Base-by-base conservation (phyloP, 2,888 invertebrate species). In the Ectemnius continuus region DNA sequence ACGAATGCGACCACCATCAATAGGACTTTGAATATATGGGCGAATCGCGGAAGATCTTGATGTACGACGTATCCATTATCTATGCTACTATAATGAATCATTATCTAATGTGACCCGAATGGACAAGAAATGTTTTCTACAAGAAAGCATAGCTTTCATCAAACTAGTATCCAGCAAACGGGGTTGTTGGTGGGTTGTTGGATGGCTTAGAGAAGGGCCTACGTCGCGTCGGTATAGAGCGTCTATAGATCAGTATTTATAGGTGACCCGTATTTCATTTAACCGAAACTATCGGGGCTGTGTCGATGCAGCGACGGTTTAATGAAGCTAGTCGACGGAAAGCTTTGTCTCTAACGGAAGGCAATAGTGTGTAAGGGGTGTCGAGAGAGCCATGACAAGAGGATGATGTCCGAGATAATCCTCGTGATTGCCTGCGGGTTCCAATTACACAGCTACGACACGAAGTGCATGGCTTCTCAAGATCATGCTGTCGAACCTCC, bases 341-440 rank as follows among this genome's bases (percentile, higher is more conserved):
- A 78, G 65, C 82, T 80, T 82, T 82, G 82, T 82, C 78, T 76
- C 82, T 36, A 28, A 20, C 70, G 71, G 66, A 70, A 70, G 68
- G 75, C 62, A 73, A 68, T 64, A 73, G 70, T 71, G 74, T 73
- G 73, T 72, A 76, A 75, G 67, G 70, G 70, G 73, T 78, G 79
- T 67, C 78, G 14, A 14, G 78, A 76, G 78, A 79, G 78, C 67
- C 73, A 69, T 61, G 76, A 78, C 76, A 72, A 71, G 76, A 78
- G 81, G 78, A 81, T 76, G 76, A 80, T 80, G 76, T 70, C 76
- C 76, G 68, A 80, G 73, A 80, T 80, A 80, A 79, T 80, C 75
- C 23, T 75, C 64, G 60, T 75, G 76, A 77, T 80, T 80, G 80
- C 80, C 76, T 75, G 66, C 74, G 68, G 57, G 61, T 47, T 58